Evolutionary conservation across 2,113 vertebrate genomes (phyloP), one percentile per base, ranked within the genome.

Genomic region (Psittacus erithacus): DNA sequence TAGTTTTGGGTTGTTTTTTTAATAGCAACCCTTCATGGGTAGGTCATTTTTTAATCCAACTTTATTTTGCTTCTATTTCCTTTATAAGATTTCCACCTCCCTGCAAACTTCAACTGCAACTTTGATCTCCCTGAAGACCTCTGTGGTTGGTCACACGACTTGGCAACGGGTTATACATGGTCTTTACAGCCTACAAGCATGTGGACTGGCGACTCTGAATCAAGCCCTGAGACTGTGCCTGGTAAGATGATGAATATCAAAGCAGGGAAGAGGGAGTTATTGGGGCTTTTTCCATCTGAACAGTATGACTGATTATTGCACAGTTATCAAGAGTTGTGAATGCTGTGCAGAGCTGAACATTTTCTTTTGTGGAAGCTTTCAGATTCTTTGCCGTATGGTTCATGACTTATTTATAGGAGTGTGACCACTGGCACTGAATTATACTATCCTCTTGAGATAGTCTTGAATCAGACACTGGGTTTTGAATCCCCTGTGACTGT

Each of bases 81-180:
- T 95, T 82, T 77, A 33, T 52, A 97, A 97, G 98, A 98, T 97
- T 97, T 97, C 71, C 97, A 95, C 97, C 39, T 98, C 97, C 92
- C 99, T 98, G 73, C 92, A n/a, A 97, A 98, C 73, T 99, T 99
- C 74, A 98, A 99, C 28, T 99, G 99, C 95, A 99, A 99, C 97
- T 99, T 99, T 85, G 99, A 99, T 94, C 95, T 98, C 94, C 96
- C 96, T 2, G 98, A 98, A 89, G 97, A 98, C 95, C 82, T 99
- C 95, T 99, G 99, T 43, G 98, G 99, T 87, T 99, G 99, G 99
- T 98, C 98, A 14, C 98, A 99, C 0, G 99, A 99, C 88, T 98
- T 98, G 6, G 98, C 98, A 92, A 99, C 98, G 1, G 98, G 98
- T 62, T 98, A 99, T 80, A 98, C 96, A 1, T 99, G 99, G 99